Base-by-base conservation (phyloP, 2,888 invertebrate genomes). In the Biston stratarius region DNA sequence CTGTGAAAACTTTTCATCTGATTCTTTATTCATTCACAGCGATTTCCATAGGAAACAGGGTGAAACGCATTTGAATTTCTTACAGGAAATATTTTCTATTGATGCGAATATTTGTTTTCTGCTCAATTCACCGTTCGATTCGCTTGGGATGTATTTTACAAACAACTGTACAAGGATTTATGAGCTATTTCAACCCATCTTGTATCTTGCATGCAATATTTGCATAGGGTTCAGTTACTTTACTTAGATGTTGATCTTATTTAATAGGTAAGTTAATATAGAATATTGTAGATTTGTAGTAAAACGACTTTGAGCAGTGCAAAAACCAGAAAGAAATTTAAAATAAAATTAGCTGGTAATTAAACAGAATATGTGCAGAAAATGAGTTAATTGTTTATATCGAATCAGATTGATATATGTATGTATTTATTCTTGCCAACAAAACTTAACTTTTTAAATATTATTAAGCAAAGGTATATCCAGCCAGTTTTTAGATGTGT, bases 21-120 rank as follows among this genome's bases (percentile, higher is more conserved):
- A 86, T 85, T 85, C 82, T 83, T 88, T 88, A 90, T 90, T 88
- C 87, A 88, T 88, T 86, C 85, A 73, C 73, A 75, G 71, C 83
- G 82, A 89, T 89, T 88, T 87, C 83, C 87, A 88, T 89, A 84
- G 82, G 83, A 84, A 86, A 85, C 84, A 83, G 81, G 81, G 83
- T 82, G 79, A 81, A 81, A 82, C 79, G 69, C 81, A 83, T 89
- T 87, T 87, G 85, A 87, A 87, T 88, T 84, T 89, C 85, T 89
- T 84, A 83, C 78, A 72, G 81, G 77, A 78, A 81, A 83, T 84
- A 82, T 84, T 81, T 78, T 79, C 77, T 81, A 84, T 85, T 84
- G 86, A 85, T 86, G 81, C 77, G 83, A 85, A 87, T 86, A 85
- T 88, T 87, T 88, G 85, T 85, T 86, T 85, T 80, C 79, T 79